These are phyloP conservation scores for Zeuzera pyrina DNA, from an alignment of 2,888 invertebrate species.

Conservation along the genomic window DNA sequence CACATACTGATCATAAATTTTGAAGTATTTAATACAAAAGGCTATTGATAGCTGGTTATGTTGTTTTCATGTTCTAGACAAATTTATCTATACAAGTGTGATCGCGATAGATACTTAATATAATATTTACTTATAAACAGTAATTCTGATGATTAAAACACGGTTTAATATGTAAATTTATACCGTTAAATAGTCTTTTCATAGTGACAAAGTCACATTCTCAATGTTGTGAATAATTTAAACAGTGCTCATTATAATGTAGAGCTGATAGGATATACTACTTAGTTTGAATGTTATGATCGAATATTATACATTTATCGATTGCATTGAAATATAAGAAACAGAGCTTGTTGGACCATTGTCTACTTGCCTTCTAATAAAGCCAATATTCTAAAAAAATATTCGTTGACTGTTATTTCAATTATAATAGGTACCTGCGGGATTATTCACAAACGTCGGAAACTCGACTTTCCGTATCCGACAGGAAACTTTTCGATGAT, in stretches of 20 bases:
- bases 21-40: constrained; percentile 20
- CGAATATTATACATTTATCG: constrained; percentile 36
- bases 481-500: too few relatives aligned
- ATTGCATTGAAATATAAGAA: constrained; percentile 31
- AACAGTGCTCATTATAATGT: constrained; percentile 49
- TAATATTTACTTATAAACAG: neutral
- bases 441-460: too few relatives aligned
- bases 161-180: neutral
- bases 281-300: constrained; percentile 33
- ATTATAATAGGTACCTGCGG: too few relatives aligned
- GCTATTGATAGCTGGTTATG: neutral
- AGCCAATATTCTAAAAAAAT: constrained; percentile 22
- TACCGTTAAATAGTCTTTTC: neutral
- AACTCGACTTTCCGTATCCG: too few relatives aligned
- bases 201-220: constrained; percentile 18
- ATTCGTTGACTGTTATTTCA: constrained; percentile 2
- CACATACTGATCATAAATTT: constrained; percentile 53
- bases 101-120: neutral
- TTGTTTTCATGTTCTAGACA: neutral
- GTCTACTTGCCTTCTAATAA: constrained; percentile 59
- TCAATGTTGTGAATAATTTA: constrained; percentile 52
- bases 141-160: neutral
- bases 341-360: constrained; percentile 64
- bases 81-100: constrained; percentile 1
- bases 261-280: constrained; percentile 33